Percentiles rank a stretch among this genome's conserved stretches.
Evolutionary conservation across 1,140 invertebrate species (phyloP).

Genomic region (Zaprionus lachaisei): DNA sequence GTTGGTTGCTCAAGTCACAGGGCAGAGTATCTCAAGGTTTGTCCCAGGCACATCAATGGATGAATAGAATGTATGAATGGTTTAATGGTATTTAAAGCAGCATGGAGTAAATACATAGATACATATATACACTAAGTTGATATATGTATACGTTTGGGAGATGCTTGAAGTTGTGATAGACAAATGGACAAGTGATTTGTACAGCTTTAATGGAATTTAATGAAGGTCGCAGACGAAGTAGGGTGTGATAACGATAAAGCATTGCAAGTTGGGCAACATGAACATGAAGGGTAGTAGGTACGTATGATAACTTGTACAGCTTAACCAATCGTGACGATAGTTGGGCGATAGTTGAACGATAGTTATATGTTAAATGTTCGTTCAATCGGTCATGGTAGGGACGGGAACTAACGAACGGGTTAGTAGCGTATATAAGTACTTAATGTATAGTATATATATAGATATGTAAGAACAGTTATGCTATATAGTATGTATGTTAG

Average conservation of each 20-base stretch:
- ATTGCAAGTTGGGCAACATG: background rate
- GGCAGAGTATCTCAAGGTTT: background rate
- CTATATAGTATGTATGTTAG: conserved; percentile 10
- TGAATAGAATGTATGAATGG: background rate
- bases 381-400: background rate
- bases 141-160: background rate
- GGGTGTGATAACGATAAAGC: background rate
- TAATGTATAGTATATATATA: conserved; percentile 15
- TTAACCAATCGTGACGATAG: background rate
- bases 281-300: background rate
- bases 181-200: conserved; percentile 11
- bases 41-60: background rate
- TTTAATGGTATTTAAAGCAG: conserved; percentile 2
- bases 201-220: background rate
- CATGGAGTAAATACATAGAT: conserved; percentile 15
- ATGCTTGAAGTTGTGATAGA: conserved; percentile 3
- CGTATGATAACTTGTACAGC: background rate
- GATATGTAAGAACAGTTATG: conserved; percentile 2
- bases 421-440: conserved; percentile 37
- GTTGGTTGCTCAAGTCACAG: conserved; percentile 19
- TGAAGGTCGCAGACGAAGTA: background rate
- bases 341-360: conserved; percentile 2
- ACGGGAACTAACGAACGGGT: conserved; percentile 23
- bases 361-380: background rate
- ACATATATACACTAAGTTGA: background rate